A percentile compares a stretch with the other conserved stretches of the same genome.
phyloP scores from a whole-genome alignment of 1,140 invertebrate genomes.

The Drosophila sechellia region DNA sequence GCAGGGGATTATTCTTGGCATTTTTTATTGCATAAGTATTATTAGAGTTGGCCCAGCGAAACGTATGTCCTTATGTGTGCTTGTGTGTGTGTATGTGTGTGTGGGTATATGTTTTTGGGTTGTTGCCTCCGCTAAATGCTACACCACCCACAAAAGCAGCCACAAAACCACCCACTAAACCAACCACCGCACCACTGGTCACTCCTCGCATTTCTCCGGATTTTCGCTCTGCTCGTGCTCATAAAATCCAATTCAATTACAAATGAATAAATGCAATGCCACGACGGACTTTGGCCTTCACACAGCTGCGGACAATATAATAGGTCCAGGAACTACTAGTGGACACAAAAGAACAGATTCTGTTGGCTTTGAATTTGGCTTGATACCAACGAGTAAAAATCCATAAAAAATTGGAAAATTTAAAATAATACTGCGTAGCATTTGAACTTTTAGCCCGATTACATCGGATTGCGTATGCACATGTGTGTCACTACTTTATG shows the following conservation, averaged over 20 bases:
- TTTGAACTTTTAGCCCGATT: no score
- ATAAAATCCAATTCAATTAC: slow-evolving; percentile 67
- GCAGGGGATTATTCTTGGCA: slow-evolving; percentile 70
- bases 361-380: not conserved
- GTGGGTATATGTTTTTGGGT: slow-evolving; percentile 22
- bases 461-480: no score
- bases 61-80: slow-evolving; percentile 15
- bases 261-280: slow-evolving; percentile 58
- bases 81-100: no score
- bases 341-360: not conserved
- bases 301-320: not conserved
- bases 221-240: slow-evolving; percentile 31
- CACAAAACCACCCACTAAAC: slow-evolving; percentile 7
- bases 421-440: no score
- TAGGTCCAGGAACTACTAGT: not conserved
- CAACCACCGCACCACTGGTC: slow-evolving; percentile 16
- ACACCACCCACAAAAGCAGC: not conserved
- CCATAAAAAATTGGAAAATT: not conserved
- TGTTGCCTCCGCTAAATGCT: slow-evolving; percentile 38
- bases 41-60: slow-evolving; percentile 33
- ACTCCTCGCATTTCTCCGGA: slow-evolving; percentile 5
- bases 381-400: not conserved
- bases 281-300: not conserved
- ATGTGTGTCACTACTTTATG: slow-evolving; percentile 7
- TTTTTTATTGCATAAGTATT: slow-evolving; percentile 67